Evolutionary conservation across 2,797 vertebrate genomes (phyloP).

Genomic region (Parauchenoglanis ngamensis): DNA sequence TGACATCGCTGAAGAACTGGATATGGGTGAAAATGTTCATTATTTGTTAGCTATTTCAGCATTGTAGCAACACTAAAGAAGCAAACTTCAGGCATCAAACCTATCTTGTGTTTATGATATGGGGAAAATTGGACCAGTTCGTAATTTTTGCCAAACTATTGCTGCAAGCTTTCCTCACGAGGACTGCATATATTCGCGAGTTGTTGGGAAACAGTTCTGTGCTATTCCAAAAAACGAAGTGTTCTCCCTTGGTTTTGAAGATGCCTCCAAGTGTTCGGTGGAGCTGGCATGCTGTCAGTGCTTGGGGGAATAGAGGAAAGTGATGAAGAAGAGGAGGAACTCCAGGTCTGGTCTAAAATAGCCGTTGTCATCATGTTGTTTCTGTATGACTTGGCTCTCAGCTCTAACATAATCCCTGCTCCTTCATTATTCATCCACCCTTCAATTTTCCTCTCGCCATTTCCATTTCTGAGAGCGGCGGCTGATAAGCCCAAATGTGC

Average conservation of each 20-base stretch:
- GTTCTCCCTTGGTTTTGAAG: neutral
- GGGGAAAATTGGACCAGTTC: neutral
- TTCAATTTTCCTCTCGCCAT: slow-evolving; percentile 50
- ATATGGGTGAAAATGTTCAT: neutral
- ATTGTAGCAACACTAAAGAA: neutral
- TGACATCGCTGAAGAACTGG: neutral
- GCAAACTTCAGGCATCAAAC: neutral
- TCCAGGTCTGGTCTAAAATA: slow-evolving; percentile 27
- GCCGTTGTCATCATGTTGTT: slow-evolving; percentile 30
- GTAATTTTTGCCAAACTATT: neutral
- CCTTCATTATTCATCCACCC: slow-evolving; percentile 55
- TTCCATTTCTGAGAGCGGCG: slow-evolving; percentile 43
- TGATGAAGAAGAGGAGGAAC: slow-evolving; percentile 28
- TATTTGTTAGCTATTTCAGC: neutral
- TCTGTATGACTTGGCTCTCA: slow-evolving; percentile 54
- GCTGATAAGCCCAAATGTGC: slow-evolving; percentile 42
- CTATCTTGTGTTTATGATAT: neutral
- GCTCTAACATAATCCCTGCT: slow-evolving; percentile 38
- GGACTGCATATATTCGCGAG: neutral
- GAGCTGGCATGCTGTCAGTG: slow-evolving; percentile 2
- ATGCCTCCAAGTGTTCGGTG: neutral
- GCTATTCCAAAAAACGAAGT: neutral
- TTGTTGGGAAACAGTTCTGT: neutral
- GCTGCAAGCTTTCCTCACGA: neutral
- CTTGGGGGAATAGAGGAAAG: slow-evolving; percentile 10